These are phyloP conservation scores for Tiliacea citrago DNA, from an alignment of 2,888 invertebrate species.

Conservation along the genomic window DNA sequence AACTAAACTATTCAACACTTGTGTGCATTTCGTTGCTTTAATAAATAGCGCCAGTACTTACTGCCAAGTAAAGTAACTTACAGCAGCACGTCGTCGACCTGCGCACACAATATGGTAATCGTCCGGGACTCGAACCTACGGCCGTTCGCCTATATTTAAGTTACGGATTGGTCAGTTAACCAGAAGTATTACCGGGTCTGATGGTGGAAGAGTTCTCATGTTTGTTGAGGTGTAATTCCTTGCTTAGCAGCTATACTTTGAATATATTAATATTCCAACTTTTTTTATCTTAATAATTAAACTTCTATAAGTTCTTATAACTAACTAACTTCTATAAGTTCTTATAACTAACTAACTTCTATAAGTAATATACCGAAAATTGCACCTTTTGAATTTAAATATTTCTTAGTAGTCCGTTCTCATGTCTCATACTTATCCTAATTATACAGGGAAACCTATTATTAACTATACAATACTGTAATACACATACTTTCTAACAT, in stretches of 20 bases:
- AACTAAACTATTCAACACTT: not conserved
- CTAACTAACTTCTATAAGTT: too few species aligned
- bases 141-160: conserved; percentile 55
- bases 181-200: conserved; percentile 31
- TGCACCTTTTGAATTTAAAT: too few species aligned
- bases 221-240: conserved; percentile 21
- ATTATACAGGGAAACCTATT: too few species aligned
- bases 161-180: conserved; percentile 50
- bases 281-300: too few species aligned
- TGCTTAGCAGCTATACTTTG: not conserved
- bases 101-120: conserved; percentile 70
- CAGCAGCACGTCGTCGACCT: conserved; percentile 31
- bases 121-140: conserved; percentile 49
- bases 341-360: too few species aligned
- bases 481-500: too few species aligned
- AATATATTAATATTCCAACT: not conserved
- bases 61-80: conserved; percentile 48
- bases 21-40: conserved; percentile 45
- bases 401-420: too few species aligned
- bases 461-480: too few species aligned
- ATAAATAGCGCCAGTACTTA: conserved; percentile 47
- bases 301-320: too few species aligned
- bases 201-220: conserved; percentile 25
- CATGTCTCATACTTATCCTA: too few species aligned
- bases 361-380: too few species aligned